Base-by-base conservation (phyloP, 2,888 invertebrate genomes). In the Troglohyphantes excavatus region DNA sequence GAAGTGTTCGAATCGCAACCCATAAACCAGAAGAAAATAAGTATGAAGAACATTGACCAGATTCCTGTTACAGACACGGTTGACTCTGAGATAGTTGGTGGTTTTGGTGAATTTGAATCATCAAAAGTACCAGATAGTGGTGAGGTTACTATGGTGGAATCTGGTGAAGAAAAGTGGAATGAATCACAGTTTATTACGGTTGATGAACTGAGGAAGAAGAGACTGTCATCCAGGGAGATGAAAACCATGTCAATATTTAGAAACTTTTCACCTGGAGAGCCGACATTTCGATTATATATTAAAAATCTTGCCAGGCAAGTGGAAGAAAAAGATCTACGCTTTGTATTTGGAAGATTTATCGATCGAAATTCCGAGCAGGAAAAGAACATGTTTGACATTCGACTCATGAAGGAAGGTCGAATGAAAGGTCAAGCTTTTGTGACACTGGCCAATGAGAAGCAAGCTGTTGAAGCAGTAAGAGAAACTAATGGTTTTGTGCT, bases 361-460 rank as follows among this genome's bases (percentile, higher is more conserved):
- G 63, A 85, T 19, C 19, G 21, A 13, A 68, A 72, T 68, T 85
- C 79, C 6, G 90, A 85, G 21, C 13, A 23, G 13, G 85, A 90
- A 21, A 72, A 46, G 68, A 81, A 76, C 29, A 95, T 95, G 93
- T 95, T 95, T 93, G 94, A 95, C 93, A 95, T 98, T 3, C 95
- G 96, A 92, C 95, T 98, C 17, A 97, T 98, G 98, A 97, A 97
- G 93, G 97, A 97, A 93, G 98, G 98, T 0, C 95, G 97, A 92
- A 98, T 98, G 98, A 98, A 98, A 94, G 98, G 98, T 0, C 98
- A 98, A 94, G 98, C 97, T 0, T 98, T 98, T 94, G 95, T 98
- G 0, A 97, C 97, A 0, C 94, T 98, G 82, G 96, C 97, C 79
- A 95, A 95, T 92, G 94, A 95, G 17, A 94, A 94, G 70, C 94